A percentile compares a stretch with the other conserved stretches of the same genome.
These are phyloP conservation scores for Seriola aureovittata DNA, from an alignment of 2,113 vertebrate species.

Conservation along the genomic window DNA sequence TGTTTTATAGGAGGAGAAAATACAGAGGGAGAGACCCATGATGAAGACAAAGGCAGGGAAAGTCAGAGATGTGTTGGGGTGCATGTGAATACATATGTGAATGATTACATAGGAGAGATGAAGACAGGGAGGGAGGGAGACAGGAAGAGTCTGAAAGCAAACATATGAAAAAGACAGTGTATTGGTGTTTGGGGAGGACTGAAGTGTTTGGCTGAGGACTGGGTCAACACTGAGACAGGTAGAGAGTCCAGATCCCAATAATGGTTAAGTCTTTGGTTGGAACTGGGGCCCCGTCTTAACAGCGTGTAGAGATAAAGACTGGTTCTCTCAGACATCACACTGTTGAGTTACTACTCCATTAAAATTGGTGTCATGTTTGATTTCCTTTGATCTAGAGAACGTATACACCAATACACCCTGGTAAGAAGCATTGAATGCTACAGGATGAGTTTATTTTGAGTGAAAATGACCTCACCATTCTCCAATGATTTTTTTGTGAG, in stretches of 20 bases:
- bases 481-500: neutral
- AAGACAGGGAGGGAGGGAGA: neutral
- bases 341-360: neutral
- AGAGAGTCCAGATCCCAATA: too few species aligned
- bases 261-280: neutral
- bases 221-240: too few species aligned
- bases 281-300: neutral
- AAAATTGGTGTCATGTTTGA: neutral
- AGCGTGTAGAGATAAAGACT: neutral
- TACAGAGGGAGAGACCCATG: slow-evolving; percentile 16
- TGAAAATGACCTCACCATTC: neutral
- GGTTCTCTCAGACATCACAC: neutral
- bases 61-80: slow-evolving; percentile 11
- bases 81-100: slow-evolving; percentile 29
- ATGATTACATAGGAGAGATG: slow-evolving; percentile 34
- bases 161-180: neutral
- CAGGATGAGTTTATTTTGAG: neutral
- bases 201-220: neutral
- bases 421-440: neutral
- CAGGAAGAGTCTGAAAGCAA: slow-evolving; percentile 23
- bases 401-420: neutral
- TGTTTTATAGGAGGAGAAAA: slow-evolving; percentile 21
- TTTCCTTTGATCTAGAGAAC: neutral
- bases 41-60: neutral
- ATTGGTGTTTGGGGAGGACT: slow-evolving; percentile 23